Evolutionary conservation across 2,113 vertebrate species (phyloP), one percentile per base, ranked within the genome.

Genomic region (Cinclus cinclus): DNA sequence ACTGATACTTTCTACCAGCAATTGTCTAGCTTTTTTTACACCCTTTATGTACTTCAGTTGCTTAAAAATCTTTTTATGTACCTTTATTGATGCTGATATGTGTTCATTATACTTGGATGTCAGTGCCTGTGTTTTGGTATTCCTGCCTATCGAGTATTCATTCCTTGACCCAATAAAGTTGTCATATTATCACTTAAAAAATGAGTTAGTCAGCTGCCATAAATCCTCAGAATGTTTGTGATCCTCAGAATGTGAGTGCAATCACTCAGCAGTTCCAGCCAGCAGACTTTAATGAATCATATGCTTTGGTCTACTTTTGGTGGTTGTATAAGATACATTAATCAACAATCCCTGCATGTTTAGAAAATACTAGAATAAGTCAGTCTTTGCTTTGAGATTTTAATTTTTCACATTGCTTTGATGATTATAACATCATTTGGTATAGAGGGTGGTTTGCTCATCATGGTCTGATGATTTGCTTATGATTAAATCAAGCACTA

Each of bases 401-500:
- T 65, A 65, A 60, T 76, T 71, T 93, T 81, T 82, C 21, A 42
- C 46, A 67, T 90, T 82, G 46, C 76, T 77, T 60, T 86, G 76
- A 76, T 93, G 87, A 90, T 81, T 71, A 55, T 80, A 90, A 81
- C 41, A 86, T 93, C 39, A 55, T 81, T 93, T 71, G 46, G 52
- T 93, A 15, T 49, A 44, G 52, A 71, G 70, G 46, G 55, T 65
- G 70, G 70, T 70, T 82, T 82, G 70, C 64, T 77, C 82, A 86
- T 85, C 64, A 76, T 71, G 56, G 76, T 86, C 63, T 93, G 76
- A 70, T 86, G 82, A 86, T 71, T 86, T 90, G 63, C 77, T 87
- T 83, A 90, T 87, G 82, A 87, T 90, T 90, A 83, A 90, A 94
- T 83, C 41, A 90, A 83, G 64, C 64, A 46, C 65, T 78, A 76